Conservation (phyloP, 2,888 invertebrate species). For the Protodeltote pygarga region DNA sequence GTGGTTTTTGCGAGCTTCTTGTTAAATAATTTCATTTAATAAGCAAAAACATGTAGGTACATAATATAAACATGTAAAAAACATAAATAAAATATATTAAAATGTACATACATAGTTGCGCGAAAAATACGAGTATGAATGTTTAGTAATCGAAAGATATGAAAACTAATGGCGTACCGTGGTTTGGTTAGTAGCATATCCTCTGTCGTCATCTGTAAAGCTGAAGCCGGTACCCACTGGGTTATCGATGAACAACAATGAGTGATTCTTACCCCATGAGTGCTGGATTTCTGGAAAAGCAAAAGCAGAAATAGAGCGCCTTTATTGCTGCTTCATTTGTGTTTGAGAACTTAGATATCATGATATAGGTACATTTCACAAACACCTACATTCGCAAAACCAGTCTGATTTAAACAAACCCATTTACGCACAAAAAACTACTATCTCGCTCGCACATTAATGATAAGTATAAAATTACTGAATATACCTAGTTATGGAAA, state of each 20-base stretch:
- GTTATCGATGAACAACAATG: conserved; percentile 89
- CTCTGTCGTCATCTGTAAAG: conserved; percentile 87
- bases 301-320: too few relatives aligned
- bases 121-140: background rate
- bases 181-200: conserved; percentile 88
- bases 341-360: too few relatives aligned
- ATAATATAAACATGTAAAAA: background rate
- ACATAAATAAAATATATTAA: background rate
- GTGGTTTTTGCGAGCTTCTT: too few relatives aligned
- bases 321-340: too few relatives aligned
- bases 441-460: too few relatives aligned
- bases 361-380: too few relatives aligned
- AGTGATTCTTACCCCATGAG: conserved; percentile 89
- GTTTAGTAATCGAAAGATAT: background rate
- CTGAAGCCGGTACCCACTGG: conserved; percentile 90
- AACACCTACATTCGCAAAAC: background rate
- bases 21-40: too few relatives aligned
- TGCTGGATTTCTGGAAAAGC: conserved; percentile 77
- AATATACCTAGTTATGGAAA: too few relatives aligned
- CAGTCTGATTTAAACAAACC: too few relatives aligned
- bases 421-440: too few relatives aligned
- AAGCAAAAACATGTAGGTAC: too few relatives aligned
- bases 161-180: conserved; percentile 70
- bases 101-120: background rate
- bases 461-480: too few relatives aligned